Percentiles rank a stretch among this genome's conserved stretches.
Evolutionary conservation across 1,140 invertebrate genomes (phyloP).

Genomic region (Hyles euphorbiae): DNA sequence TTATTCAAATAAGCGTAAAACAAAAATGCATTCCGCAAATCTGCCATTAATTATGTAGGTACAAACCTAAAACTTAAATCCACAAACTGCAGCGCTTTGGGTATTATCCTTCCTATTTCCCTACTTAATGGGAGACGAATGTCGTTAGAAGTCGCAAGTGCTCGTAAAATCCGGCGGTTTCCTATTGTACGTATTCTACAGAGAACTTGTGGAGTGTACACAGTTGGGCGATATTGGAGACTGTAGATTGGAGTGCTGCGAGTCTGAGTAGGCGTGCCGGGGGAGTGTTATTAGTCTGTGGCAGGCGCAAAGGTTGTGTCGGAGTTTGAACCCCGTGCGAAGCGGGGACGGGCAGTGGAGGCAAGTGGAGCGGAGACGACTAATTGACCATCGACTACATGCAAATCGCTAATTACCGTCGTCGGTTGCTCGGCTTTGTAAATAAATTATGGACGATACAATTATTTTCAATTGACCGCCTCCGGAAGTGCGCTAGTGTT

Average conservation of each 20-base stretch:
- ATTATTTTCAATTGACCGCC: constrained; percentile 25
- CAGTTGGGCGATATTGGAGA: background rate
- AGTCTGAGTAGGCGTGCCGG: background rate
- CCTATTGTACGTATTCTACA: constrained; percentile 32
- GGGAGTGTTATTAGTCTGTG: constrained; percentile 10
- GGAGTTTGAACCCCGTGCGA: constrained; percentile 10
- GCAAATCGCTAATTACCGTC: constrained; percentile 51
- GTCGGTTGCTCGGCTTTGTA: constrained; percentile 28
- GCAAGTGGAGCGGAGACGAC: constrained; percentile 30
- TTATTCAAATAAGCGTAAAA: too few relatives aligned
- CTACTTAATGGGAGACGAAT: constrained; percentile 65
- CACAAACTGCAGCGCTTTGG: constrained; percentile 51
- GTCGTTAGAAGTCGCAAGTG: constrained; percentile 62
- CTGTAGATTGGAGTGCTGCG: background rate
- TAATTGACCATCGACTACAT: constrained; percentile 54
- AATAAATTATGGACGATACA: constrained; percentile 30
- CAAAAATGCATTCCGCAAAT: constrained; percentile 19
- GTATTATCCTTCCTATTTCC: constrained; percentile 65
- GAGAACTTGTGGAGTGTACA: constrained; percentile 15
- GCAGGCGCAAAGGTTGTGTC: constrained; percentile 11
- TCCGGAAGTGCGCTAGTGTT: background rate
- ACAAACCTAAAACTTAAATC: constrained; percentile 50
- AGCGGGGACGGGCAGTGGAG: constrained; percentile 19
- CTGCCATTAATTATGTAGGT: constrained; percentile 46
- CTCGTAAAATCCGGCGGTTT: constrained; percentile 56